phyloP scores from a whole-genome alignment of 1,140 invertebrate genomes.

The Aethina tumida region DNA sequence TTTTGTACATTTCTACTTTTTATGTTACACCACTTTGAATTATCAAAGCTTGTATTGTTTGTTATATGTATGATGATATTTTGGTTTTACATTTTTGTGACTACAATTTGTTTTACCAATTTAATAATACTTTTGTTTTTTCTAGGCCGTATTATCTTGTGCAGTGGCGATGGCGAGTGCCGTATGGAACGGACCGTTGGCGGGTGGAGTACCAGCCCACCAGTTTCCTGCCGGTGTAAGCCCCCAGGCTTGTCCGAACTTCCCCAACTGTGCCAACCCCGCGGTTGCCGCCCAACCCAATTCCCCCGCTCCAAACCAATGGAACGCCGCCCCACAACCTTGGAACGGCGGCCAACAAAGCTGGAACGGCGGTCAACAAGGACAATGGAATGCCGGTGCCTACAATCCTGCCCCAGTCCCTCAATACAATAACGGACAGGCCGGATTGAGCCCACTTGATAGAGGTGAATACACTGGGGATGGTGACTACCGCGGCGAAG shows the following conservation, averaged over 20 bases:
- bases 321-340: too few relatives aligned
- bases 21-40: too few relatives aligned
- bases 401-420: constrained; percentile 11
- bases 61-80: too few relatives aligned
- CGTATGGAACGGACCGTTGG: constrained; percentile 33
- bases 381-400: constrained; percentile 11
- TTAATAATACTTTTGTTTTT: too few relatives aligned
- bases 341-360: too few relatives aligned
- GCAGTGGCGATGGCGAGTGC: constrained; percentile 24
- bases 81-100: too few relatives aligned
- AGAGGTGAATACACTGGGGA: constrained; percentile 28
- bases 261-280: constrained; percentile 35
- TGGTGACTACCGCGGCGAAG: constrained; percentile 37
- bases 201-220: constrained; percentile 31
- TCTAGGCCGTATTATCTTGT: constrained; percentile 31
- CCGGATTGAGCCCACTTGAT: constrained; percentile 24
- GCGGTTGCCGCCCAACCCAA: constrained; percentile 31
- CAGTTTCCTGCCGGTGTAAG: constrained; percentile 35
- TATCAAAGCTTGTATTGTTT: too few relatives aligned
- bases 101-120: too few relatives aligned
- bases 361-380: constrained; percentile 10
- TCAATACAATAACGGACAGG: constrained; percentile 11
- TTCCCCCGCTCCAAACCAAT: constrained; percentile 13
- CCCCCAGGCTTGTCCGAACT: constrained; percentile 37
- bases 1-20: too few relatives aligned